A percentile compares a stretch with the other conserved stretches of the same genome.
phyloP scores from a whole-genome alignment of 2,113 vertebrate species.

The Etheostoma cragini region DNA sequence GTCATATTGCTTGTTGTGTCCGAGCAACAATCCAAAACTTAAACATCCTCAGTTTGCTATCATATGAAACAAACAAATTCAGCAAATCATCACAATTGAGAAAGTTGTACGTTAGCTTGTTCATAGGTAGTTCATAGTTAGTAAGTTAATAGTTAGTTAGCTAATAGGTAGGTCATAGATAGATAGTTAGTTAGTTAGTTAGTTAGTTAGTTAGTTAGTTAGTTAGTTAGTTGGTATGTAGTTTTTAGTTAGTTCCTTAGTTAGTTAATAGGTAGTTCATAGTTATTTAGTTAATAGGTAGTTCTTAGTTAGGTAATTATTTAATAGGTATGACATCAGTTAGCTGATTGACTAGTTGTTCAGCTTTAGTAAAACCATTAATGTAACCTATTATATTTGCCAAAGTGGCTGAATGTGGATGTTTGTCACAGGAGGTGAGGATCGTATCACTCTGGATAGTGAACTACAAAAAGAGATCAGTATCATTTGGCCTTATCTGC shows the following conservation, averaged over 20 bases:
- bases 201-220: background rate
- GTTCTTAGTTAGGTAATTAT: too few species aligned
- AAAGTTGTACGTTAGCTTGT: background rate
- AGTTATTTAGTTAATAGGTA: background rate
- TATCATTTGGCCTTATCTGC: slow-evolving; percentile 97
- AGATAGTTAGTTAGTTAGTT: background rate
- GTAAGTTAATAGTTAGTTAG: too few species aligned
- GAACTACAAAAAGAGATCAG: slow-evolving; percentile 98
- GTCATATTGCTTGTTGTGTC: background rate
- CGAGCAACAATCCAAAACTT: background rate
- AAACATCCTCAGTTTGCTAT: background rate
- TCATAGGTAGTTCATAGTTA: background rate
- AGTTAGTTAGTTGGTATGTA: background rate
- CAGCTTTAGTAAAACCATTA: background rate
- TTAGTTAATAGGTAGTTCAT: background rate
- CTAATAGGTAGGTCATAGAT: too few species aligned
- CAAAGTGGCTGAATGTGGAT: slow-evolving; percentile 15
- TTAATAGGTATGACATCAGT: too few species aligned
- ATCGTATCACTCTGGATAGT: slow-evolving; percentile 90
- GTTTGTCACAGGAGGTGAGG: slow-evolving; percentile 90
- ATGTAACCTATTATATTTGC: background rate
- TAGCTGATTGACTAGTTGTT: background rate
- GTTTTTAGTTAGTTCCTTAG: background rate
- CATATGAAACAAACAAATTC: background rate
- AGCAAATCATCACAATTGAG: background rate